Evolutionary conservation across 2,113 vertebrate genomes (phyloP).

Genomic region (Dermatemys mawii): DNA sequence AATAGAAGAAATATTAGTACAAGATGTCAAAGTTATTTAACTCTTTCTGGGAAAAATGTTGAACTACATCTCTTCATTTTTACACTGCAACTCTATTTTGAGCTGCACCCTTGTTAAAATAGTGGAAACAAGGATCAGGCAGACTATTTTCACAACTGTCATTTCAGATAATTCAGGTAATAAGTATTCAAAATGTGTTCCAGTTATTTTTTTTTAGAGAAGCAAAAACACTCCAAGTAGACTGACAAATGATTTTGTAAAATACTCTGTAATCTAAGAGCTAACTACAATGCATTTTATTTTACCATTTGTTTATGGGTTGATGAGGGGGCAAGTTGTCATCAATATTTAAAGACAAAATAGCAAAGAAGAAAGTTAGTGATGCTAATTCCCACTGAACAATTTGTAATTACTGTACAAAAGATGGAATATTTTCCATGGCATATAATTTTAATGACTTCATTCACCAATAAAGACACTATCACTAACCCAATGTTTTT

Average conservation of each 20-base stretch:
- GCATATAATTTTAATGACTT: neutral
- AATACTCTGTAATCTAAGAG: neutral
- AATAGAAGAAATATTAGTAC: neutral
- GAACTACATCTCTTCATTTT: neutral
- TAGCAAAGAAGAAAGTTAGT: neutral
- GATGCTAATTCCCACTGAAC: slow-evolving; percentile 23
- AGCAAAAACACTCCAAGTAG: slow-evolving; percentile 29
- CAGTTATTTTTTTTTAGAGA: slow-evolving; percentile 24
- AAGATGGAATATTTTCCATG: neutral
- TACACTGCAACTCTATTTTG: neutral
- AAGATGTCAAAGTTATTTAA: neutral
- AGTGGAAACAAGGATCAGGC: neutral
- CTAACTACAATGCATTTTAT: neutral
- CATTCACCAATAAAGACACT: neutral
- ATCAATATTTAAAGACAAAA: slow-evolving; percentile 43
- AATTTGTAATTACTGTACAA: neutral
- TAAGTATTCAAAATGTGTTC: slow-evolving; percentile 25
- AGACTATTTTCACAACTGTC: neutral
- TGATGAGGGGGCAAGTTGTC: slow-evolving; percentile 47
- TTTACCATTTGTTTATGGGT: slow-evolving; percentile 38
- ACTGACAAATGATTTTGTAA: slow-evolving; percentile 42
- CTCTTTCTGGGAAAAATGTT: neutral
- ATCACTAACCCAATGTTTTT: neutral
- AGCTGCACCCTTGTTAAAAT: slow-evolving; percentile 4
- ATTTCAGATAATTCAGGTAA: slow-evolving; percentile 13